Conservation (phyloP, 2,888 invertebrate species). For the Acronicta aceris region DNA sequence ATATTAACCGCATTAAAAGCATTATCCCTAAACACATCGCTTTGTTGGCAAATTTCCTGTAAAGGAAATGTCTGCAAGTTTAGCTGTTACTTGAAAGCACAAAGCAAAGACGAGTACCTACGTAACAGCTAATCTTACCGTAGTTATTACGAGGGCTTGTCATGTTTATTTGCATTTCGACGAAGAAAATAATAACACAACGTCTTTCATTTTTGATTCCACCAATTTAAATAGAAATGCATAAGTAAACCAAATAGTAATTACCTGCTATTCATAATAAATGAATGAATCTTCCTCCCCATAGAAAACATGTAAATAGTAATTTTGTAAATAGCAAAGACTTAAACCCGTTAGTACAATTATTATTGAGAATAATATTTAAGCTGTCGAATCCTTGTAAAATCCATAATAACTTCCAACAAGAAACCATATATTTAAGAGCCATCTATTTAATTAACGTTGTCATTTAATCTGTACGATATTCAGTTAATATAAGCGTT, state of each 20-base stretch:
- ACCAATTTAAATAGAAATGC: slow-evolving; percentile 37
- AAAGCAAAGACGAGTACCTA: slow-evolving; percentile 28
- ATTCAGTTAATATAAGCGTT: slow-evolving; percentile 52
- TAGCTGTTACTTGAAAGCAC: slow-evolving; percentile 73
- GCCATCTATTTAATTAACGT: slow-evolving; percentile 44
- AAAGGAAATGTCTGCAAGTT: slow-evolving; percentile 72
- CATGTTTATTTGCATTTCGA: slow-evolving; percentile 81
- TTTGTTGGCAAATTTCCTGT: slow-evolving; percentile 79
- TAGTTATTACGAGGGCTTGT: slow-evolving; percentile 77
- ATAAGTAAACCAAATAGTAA: slow-evolving; percentile 35
- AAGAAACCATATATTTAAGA: slow-evolving; percentile 46
- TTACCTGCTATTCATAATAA: slow-evolving; percentile 22
- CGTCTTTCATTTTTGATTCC: slow-evolving; percentile 22
- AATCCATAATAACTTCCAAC: slow-evolving; percentile 52
- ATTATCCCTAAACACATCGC: slow-evolving; percentile 85
- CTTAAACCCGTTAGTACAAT: slow-evolving; percentile 55
- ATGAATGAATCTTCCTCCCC: slow-evolving; percentile 14
- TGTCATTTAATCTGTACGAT: slow-evolving; percentile 46
- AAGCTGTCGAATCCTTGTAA: slow-evolving; percentile 38
- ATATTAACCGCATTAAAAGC: slow-evolving; percentile 81
- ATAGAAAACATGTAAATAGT: slow-evolving; percentile 23
- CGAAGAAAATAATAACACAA: slow-evolving; percentile 49
- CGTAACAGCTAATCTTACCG: slow-evolving; percentile 80
- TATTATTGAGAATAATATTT: slow-evolving; percentile 31
- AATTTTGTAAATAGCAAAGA: slow-evolving; percentile 56